Base-by-base conservation (phyloP, 2,888 invertebrate species). In the Yponomeuta sedellus region DNA sequence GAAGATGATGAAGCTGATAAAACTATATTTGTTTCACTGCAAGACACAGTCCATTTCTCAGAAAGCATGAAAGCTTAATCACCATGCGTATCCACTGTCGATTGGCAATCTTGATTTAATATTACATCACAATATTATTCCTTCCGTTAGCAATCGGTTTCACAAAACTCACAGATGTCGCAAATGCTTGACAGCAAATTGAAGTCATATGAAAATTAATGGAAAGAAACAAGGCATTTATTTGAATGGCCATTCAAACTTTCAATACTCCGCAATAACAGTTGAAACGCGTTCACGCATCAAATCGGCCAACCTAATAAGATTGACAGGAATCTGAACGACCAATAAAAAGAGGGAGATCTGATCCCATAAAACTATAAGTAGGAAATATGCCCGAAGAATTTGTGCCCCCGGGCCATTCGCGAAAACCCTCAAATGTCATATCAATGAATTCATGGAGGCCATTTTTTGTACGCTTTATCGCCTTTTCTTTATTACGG, bases 401-500 rank as follows among this genome's bases (percentile, higher is more conserved):
- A 61, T 58, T 66, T 66, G 64, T 40, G 63, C 65, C 81, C 81
- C 74, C 84, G 80, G 86, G 79, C 86, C 86, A 84, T 88, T 86
- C 80, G 79, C 77, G 77, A 75, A 81, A 82, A 81, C 83, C 86
- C 69, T 81, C 86, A 81, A 89, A 91, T 88, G 90, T 88, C 89
- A 90, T 90, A 90, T 85, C 91, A 81, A 90, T 91, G 91, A 89
- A 91, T 90, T 91, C 91, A 91, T 89, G 89, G 80, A 78, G 74
- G 79, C 80, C 79, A 82, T 88, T 91, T 91, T 90, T 90, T 85
- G 80, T 79, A 74, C 85, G 79, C 78, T 90, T 90, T 91, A 91
- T 90, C 86, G 86, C 85, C 77, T 81, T 86, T 52, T 87, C 88
- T 88, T 89, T 90, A 90, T 89, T 88, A 83, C 86, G 89, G 88